A percentile compares a stretch with the other conserved stretches of the same genome.
These are phyloP conservation scores for Pogonophryne albipinna DNA, from an alignment of 2,797 vertebrate genomes.

Conservation along the genomic window DNA sequence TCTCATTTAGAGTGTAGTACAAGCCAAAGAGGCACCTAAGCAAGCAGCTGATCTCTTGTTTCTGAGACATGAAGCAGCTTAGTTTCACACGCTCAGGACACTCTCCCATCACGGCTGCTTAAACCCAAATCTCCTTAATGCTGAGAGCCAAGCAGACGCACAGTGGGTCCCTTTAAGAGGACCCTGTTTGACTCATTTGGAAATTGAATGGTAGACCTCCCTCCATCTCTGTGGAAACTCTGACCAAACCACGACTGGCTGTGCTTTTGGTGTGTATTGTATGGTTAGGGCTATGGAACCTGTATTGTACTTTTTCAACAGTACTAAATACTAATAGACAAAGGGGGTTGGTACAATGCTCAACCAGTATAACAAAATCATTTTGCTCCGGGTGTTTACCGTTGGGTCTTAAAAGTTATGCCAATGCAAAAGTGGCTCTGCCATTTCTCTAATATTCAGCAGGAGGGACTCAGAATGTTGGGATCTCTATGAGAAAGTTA, in stretches of 20 bases:
- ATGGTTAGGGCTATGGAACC: too few relatives aligned
- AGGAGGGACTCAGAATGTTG: too few relatives aligned
- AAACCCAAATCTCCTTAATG: constrained; percentile 67
- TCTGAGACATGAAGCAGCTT: constrained; percentile 68
- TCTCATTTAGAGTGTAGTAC: constrained; percentile 42
- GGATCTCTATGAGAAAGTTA: too few relatives aligned
- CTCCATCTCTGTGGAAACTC: constrained; percentile 25
- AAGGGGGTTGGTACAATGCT: too few relatives aligned
- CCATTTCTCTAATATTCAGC: too few relatives aligned
- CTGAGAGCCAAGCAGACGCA: constrained; percentile 37
- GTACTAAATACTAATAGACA: too few relatives aligned
- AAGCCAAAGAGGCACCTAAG: constrained; percentile 47
- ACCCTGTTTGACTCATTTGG: constrained; percentile 63
- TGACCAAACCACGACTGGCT: constrained; percentile 19
- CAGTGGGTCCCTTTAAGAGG: constrained; percentile 22
- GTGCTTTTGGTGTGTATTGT: neutral
- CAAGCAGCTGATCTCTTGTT: constrained; percentile 63
- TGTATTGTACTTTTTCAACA: too few relatives aligned
- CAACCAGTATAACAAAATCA: too few relatives aligned
- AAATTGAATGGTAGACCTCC: constrained; percentile 44
- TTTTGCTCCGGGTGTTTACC: neutral
- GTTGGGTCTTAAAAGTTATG: neutral
- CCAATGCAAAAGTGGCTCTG: too few relatives aligned
- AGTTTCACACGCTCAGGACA: constrained; percentile 57
- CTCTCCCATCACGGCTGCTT: constrained; percentile 63